These are phyloP conservation scores for Eudyptes chrysolophus DNA, from an alignment of 2,113 vertebrate genomes.

Conservation along the genomic window DNA sequence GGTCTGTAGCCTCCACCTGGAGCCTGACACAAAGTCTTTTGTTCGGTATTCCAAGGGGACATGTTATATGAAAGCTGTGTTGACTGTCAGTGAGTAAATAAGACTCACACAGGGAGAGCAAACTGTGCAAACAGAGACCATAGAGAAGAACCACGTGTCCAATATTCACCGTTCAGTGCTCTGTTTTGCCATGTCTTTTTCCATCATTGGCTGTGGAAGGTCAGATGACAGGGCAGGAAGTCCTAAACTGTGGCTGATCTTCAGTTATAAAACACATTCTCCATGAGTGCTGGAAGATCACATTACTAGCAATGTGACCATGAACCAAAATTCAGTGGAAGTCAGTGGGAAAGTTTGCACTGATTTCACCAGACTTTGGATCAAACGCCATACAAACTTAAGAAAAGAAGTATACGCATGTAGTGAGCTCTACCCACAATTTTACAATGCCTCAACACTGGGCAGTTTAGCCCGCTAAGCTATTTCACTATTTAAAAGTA, in stretches of 20 bases:
- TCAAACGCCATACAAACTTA: background rate
- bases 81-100: background rate
- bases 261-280: background rate
- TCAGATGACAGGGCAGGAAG: background rate
- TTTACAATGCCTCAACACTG: background rate
- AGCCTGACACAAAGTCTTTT: background rate
- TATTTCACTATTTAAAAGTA: background rate
- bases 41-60: background rate
- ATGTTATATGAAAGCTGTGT: background rate
- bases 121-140: background rate
- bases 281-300: background rate
- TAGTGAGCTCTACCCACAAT: background rate
- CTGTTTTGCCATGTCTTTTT: background rate
- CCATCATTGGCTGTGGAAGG: background rate
- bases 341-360: background rate
- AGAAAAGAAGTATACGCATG: background rate
- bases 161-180: background rate
- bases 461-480: background rate
- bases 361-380: background rate
- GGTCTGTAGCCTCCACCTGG: background rate
- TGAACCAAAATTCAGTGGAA: background rate
- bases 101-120: background rate
- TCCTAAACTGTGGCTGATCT: background rate
- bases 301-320: background rate
- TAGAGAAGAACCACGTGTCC: background rate